Base-by-base conservation (phyloP, 2,113 vertebrate species). In the Gavialis gangeticus region DNA sequence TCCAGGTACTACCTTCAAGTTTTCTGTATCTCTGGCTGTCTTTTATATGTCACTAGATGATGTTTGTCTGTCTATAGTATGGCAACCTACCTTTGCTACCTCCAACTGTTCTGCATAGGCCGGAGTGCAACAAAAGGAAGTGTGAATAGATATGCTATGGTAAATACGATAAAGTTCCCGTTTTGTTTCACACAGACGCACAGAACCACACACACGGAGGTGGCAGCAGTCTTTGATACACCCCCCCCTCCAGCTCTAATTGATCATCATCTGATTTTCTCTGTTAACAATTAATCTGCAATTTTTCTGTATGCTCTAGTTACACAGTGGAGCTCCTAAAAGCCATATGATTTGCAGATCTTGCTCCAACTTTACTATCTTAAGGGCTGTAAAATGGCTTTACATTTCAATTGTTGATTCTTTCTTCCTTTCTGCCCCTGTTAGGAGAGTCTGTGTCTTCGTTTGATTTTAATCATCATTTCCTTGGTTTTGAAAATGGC, bases 161-260 rank as follows among this genome's bases (percentile, higher is more conserved):
- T 60, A 60, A 22, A 60, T 18, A 22, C 10, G 24, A 24, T 9
- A 22, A 18, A 22, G 59, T 10, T 24, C 4, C 3, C 59, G 8
- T 22, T 60, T 22, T 59, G 15, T 59, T 19, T 59, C 58, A 18
- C 58, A 18, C 58, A 18, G 16, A 59, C 58, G 21, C 18, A 59
- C 58, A 59, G 16, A 59, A 16, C 19, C 59, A 21, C 59, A 60
- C 59, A 18, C 57, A 82, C 1, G 1, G 69, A 12, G 67, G 46
- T 2, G 3, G 0, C 4, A 0, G 27, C 67, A 59, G 56, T 4
- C 46, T 46, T 0, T 28, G 22, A 78, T 9, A 9, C 1, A 4
- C 60, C 10, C 25, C 34, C 79, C 60, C 85, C 75, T 79, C 54
- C 3, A 1, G 5, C 5, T 2, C 0, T 9, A 13, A 37, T 73